Evolutionary conservation across 1,140 invertebrate genomes (phyloP), one percentile per base, ranked within the genome.

Genomic region (Caenorhabditis briggsae): DNA sequence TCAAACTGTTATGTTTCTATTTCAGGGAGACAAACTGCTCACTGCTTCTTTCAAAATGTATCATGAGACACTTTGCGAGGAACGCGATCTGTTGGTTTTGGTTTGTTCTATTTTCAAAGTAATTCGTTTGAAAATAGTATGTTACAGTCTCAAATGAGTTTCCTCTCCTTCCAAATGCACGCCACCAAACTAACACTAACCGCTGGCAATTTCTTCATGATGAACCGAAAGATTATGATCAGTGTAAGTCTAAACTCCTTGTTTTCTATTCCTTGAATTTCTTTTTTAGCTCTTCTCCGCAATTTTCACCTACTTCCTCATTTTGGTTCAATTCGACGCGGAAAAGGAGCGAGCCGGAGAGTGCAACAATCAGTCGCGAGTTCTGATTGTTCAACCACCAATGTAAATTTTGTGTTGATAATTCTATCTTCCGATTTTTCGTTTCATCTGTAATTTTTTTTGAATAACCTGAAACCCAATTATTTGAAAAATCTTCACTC

Each of bases 21-120:
- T 86, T 61, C 23, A 86, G 85, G 85, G 85, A 43, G 85, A 86
- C 58, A 86, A 86, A 65, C 56, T 86, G 1, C 59, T 86, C 5
- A 82, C 85, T 23, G 85, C 85, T 12, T 86, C 64, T 20, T 86
- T 86, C 78, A 86, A 86, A 64, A 86, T 86, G 85, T 86, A 86
- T n/a, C 85, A 86, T 48, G 85, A 86, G 55, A 86, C 85, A 7
- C 78, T 86, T 5, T 86, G 78, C 25, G 85, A 86, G 33, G 85
- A 86, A 56, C 74, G 85, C 2, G 85, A 86, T 64, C 50, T 86
- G 9, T 41, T 86, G 25, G 82, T 86, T 55, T 82, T 86, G 85
- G 85, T 86, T 14, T 48, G 85, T 61, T 84, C 23, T 25, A 48
- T 59, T 83, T 23, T n/a, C 16, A 59, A 84, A 18, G n/a, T 14